These are phyloP conservation scores for Smutsia gigantea DNA, from an alignment of 2,797 vertebrate genomes.

Conservation along the genomic window DNA sequence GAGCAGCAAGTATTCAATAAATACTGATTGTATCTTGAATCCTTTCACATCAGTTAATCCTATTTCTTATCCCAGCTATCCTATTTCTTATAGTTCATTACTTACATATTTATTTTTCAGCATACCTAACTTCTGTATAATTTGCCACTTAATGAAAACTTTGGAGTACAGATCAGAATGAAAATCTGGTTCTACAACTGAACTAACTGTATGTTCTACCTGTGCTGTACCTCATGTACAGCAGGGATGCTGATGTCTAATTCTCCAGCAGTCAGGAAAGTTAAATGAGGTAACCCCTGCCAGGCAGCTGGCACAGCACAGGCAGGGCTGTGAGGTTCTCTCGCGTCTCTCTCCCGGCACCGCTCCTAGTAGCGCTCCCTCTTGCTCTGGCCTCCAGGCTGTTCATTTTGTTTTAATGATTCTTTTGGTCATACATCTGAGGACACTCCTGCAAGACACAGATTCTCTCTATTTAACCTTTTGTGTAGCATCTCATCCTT, in stretches of 20 bases:
- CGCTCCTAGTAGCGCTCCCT: accelerated
- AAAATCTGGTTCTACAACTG: background rate
- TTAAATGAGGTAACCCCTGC: no score
- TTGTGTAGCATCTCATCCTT: background rate
- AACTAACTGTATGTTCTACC: background rate
- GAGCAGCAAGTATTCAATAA: background rate
- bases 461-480: background rate
- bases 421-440: background rate
- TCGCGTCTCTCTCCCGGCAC: background rate
- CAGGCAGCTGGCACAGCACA: background rate
- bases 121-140: background rate
- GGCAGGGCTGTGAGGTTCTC: background rate
- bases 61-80: background rate
- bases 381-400: background rate
- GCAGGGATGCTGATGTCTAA: background rate
- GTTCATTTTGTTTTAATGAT: background rate
- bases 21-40: background rate
- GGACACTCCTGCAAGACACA: background rate
- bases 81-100: background rate
- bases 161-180: background rate
- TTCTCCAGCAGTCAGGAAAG: background rate
- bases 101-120: background rate
- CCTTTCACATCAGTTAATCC: background rate
- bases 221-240: background rate
- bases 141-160: background rate